Evolutionary conservation across 2,797 vertebrate genomes (phyloP).

Genomic region (Rhinichthys osculus): DNA sequence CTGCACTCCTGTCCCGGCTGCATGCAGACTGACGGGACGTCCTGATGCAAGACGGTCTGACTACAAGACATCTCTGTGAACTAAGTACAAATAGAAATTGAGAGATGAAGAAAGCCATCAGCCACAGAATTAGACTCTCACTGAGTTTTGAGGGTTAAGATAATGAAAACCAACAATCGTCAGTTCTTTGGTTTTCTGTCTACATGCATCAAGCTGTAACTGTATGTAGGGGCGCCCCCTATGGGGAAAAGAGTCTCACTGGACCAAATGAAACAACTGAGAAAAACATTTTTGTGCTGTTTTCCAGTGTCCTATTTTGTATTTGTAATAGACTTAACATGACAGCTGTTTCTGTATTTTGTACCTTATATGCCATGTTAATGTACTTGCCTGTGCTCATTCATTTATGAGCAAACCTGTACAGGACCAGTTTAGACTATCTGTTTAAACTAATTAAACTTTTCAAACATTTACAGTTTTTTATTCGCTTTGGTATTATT

Average conservation of each 20-base stretch:
- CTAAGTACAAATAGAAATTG: background rate
- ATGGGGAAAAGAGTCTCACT: background rate
- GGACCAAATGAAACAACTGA: constrained; percentile 9
- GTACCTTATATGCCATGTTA: background rate
- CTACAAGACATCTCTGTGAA: background rate
- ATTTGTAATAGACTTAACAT: background rate
- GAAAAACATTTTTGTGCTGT: background rate
- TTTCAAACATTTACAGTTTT: background rate
- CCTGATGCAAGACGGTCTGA: constrained; percentile 48
- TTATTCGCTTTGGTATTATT: background rate
- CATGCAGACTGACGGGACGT: constrained; percentile 78
- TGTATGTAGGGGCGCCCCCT: background rate
- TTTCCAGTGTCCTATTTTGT: background rate
- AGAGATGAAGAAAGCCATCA: background rate
- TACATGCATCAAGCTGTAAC: background rate
- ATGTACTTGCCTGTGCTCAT: background rate
- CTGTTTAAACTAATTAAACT: background rate
- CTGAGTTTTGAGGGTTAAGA: background rate
- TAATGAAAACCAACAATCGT: background rate
- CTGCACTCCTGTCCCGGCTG: constrained; percentile 96
- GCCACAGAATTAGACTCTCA: background rate
- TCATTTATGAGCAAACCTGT: background rate
- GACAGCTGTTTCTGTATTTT: background rate
- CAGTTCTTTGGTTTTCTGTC: background rate
- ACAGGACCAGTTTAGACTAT: background rate